Conservation (phyloP, 1,140 invertebrate species). For the Cydia splendana region DNA sequence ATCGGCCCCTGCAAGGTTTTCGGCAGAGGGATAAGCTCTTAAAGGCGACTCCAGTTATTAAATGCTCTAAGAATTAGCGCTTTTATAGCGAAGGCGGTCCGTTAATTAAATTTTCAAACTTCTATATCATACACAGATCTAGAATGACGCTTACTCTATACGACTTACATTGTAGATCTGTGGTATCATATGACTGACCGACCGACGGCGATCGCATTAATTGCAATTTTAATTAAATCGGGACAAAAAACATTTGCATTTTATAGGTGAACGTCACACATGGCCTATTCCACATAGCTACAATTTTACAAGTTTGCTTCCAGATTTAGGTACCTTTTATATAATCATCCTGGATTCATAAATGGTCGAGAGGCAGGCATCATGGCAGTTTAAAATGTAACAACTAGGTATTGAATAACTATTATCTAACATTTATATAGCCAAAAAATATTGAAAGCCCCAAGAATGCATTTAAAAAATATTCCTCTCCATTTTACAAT, state of each 20-base stretch:
- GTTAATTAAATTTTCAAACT: too few species aligned
- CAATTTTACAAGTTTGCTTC: background rate
- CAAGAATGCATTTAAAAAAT: background rate
- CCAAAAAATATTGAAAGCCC: background rate
- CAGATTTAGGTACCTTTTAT: background rate
- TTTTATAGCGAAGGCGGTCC: background rate
- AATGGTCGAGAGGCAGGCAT: background rate
- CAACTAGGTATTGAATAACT: background rate
- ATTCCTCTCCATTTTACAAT: background rate
- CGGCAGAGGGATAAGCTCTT: too few species aligned
- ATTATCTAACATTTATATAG: slow-evolving; percentile 13
- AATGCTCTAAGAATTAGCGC: background rate
- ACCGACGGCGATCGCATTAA: too few species aligned
- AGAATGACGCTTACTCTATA: too few species aligned
- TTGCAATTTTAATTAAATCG: background rate
- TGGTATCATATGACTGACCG: too few species aligned
- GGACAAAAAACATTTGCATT: background rate
- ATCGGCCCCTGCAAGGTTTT: too few species aligned
- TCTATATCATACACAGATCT: too few species aligned
- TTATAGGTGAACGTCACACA: background rate
- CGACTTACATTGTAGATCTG: too few species aligned
- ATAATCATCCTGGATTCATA: background rate
- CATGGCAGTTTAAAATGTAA: slow-evolving; percentile 1
- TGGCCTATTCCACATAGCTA: too few species aligned
- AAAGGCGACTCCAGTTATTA: too few species aligned